phyloP scores from a whole-genome alignment of 2,888 invertebrate genomes.

The Euclidia mi region DNA sequence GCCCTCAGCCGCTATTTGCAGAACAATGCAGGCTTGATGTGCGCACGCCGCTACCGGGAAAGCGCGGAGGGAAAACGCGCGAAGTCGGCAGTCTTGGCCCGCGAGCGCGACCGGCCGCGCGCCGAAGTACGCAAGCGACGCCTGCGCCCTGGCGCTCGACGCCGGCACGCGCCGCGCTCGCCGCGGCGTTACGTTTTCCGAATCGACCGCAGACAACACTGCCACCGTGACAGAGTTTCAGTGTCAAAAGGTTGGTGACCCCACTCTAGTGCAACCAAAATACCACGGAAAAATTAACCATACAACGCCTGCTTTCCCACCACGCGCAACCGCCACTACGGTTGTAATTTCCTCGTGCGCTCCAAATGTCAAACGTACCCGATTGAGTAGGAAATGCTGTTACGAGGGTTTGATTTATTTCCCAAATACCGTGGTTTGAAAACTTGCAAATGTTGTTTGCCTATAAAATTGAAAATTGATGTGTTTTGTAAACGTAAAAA shows the following conservation, averaged over 20 bases:
- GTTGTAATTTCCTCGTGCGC: conserved; percentile 74
- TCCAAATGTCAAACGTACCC: conserved; percentile 76
- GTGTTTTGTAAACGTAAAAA: neutral
- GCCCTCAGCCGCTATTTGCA: conserved; percentile 86
- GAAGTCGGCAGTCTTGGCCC: conserved; percentile 81
- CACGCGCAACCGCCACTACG: conserved; percentile 56
- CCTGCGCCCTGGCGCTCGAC: conserved; percentile 87
- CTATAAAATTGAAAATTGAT: conserved; percentile 20
- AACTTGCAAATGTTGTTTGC: conserved; percentile 38
- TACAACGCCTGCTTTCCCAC: conserved; percentile 60
- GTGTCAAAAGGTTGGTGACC: conserved; percentile 89
- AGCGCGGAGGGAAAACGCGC: conserved; percentile 85
- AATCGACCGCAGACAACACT: conserved; percentile 85
- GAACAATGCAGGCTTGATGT: conserved; percentile 88
- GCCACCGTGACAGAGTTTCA: conserved; percentile 85
- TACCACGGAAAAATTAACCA: conserved; percentile 66
- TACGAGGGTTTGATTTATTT: conserved; percentile 52
- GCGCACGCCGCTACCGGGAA: conserved; percentile 88
- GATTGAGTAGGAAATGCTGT: conserved; percentile 53
- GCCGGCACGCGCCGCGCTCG: conserved; percentile 82
- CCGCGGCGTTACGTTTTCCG: conserved; percentile 87
- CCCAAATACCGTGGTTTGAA: conserved; percentile 42
- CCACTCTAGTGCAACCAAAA: conserved; percentile 72
- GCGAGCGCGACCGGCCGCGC: conserved; percentile 87
- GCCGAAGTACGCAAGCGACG: conserved; percentile 76